phyloP scores from a whole-genome alignment of 2,888 invertebrate species.

The Diaphora mendica region DNA sequence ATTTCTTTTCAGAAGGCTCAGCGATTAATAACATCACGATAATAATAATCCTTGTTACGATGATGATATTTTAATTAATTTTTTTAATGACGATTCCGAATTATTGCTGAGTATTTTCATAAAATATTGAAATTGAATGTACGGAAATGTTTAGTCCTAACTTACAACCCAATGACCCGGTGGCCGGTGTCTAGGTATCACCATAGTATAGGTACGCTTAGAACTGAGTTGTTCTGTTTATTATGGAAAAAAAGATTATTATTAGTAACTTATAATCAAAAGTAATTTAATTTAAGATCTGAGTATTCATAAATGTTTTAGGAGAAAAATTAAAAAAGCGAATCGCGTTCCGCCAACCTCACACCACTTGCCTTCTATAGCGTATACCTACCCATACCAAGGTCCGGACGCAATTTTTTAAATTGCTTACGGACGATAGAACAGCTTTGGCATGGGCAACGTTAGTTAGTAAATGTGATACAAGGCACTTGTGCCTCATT shows the following conservation, averaged over 20 bases:
- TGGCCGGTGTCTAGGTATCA: too few species aligned
- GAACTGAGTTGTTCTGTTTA: too few species aligned
- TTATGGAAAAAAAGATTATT: neutral
- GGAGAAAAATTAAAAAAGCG: neutral
- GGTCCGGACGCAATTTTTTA: conserved; percentile 23
- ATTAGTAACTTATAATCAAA: neutral
- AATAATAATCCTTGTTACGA: neutral
- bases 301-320: neutral
- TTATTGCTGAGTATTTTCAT: neutral
- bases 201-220: too few species aligned
- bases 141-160: too few species aligned
- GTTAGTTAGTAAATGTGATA: neutral
- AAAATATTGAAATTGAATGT: neutral
- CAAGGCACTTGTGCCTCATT: neutral
- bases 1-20: too few species aligned
- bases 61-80: too few species aligned
- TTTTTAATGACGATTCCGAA: neutral
- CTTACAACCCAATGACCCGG: too few species aligned
- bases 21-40: too few species aligned
- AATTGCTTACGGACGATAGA: conserved; percentile 15
- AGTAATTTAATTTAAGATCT: neutral
- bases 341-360: conserved; percentile 11
- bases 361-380: neutral
- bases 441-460: neutral
- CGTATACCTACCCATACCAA: conserved; percentile 9